These are phyloP conservation scores for Sebastes glaucus DNA, from an alignment of 2,797 vertebrate genomes.

Conservation along the genomic window DNA sequence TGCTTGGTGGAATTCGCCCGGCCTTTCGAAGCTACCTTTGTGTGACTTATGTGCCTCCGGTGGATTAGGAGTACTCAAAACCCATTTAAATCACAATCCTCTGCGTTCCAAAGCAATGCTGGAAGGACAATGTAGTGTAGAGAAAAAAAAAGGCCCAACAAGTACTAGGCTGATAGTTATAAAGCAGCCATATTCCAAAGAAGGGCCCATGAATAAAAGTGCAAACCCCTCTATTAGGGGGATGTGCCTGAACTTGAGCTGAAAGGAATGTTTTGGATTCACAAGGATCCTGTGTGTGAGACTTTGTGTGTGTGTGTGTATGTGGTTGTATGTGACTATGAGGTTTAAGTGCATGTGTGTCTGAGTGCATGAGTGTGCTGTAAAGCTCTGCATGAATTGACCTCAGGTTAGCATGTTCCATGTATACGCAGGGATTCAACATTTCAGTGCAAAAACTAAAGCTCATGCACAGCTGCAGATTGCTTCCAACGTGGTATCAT, in stretches of 20 bases:
- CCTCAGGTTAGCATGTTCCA: slow-evolving; percentile 35
- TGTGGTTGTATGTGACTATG: slow-evolving; percentile 43
- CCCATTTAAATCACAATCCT: slow-evolving; percentile 79
- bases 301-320: slow-evolving; percentile 26
- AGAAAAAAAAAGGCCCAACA: slow-evolving; percentile 53
- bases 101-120: slow-evolving; percentile 64
- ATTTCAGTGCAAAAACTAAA: background rate
- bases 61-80: slow-evolving; percentile 78
- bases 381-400: slow-evolving; percentile 51
- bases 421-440: slow-evolving; percentile 8
- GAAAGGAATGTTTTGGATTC: slow-evolving; percentile 84
- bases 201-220: slow-evolving; percentile 80
- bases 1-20: slow-evolving; percentile 68
- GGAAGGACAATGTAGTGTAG: slow-evolving; percentile 70
- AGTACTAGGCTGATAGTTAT: slow-evolving; percentile 69
- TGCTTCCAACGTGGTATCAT: background rate
- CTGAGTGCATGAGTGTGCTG: slow-evolving; percentile 9
- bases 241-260: slow-evolving; percentile 83
- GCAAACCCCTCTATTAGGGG: slow-evolving; percentile 83
- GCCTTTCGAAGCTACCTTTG: slow-evolving; percentile 77
- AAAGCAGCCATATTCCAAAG: slow-evolving; percentile 79
- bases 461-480: slow-evolving; percentile 13
- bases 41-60: slow-evolving; percentile 80
- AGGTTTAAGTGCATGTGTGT: slow-evolving; percentile 36
- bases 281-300: slow-evolving; percentile 71